Conservation (phyloP, 2,888 invertebrate species). For the Formica aserva region DNA sequence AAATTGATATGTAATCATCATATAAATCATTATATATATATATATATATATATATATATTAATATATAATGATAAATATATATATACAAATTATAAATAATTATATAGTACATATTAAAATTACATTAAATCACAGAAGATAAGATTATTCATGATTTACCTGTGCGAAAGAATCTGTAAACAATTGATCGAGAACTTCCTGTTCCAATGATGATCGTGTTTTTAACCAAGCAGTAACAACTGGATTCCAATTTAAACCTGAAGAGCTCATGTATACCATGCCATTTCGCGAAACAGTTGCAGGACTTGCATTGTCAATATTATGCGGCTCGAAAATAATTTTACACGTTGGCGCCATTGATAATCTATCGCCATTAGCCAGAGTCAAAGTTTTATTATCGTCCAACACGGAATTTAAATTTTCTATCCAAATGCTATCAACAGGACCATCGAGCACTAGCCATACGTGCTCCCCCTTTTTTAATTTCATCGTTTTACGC, state of each 20-base stretch:
- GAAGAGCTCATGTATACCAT: constrained; percentile 99
- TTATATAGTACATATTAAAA: background rate
- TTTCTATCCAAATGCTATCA: constrained; percentile 99
- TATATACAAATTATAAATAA: background rate
- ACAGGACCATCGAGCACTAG: constrained; percentile 98
- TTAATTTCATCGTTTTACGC: constrained; percentile 96
- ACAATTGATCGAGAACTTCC: constrained; percentile 87
- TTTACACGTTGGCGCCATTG: constrained; percentile 97
- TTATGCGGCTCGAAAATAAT: constrained; percentile 99
- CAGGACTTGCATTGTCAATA: constrained; percentile 98
- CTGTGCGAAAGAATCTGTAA: constrained; percentile 87
- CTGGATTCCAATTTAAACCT: constrained; percentile 96
- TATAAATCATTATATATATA: background rate
- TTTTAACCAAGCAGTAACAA: constrained; percentile 94
- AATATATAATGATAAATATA: too few species aligned
- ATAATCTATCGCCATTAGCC: constrained; percentile 97
- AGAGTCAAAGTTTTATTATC: constrained; percentile 98
- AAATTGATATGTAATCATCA: too few species aligned
- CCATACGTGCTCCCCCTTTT: constrained; percentile 96
- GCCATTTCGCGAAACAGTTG: constrained; percentile 97
- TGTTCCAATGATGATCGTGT: constrained; percentile 88
- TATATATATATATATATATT: background rate
- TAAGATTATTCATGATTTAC: constrained; percentile 65
- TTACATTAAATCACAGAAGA: background rate
- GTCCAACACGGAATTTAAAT: constrained; percentile 98